phyloP scores from a whole-genome alignment of 2,888 invertebrate species.

The Platynereis dumerilii region DNA sequence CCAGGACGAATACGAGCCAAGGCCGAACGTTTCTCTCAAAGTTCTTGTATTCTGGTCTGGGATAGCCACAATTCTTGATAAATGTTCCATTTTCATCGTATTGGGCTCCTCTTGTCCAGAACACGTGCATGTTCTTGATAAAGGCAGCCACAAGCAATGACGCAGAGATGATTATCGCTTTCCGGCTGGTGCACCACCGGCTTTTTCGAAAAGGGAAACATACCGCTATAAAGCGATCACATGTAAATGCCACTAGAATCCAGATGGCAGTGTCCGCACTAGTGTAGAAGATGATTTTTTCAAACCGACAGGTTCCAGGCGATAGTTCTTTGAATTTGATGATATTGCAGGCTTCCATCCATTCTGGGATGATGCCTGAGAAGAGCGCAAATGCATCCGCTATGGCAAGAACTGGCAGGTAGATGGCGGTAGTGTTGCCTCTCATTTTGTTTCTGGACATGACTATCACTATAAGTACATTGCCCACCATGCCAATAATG shows the following conservation, averaged over 20 bases:
- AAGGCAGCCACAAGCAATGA: conserved; percentile 35
- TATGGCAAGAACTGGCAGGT: conserved; percentile 37
- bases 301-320: conserved; percentile 45
- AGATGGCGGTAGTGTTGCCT: conserved; percentile 36
- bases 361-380: conserved; percentile 40
- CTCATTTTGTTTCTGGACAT: conserved; percentile 35
- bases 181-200: conserved; percentile 41
- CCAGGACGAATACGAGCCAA: conserved; percentile 37
- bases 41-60: conserved; percentile 26
- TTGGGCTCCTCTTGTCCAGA: conserved; percentile 45
- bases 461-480: conserved; percentile 36
- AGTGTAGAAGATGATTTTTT: conserved; percentile 52
- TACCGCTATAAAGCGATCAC: conserved; percentile 55
- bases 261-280: conserved; percentile 52
- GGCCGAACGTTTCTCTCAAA: conserved; percentile 37
- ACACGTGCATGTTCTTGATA: conserved; percentile 50
- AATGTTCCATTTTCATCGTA: conserved; percentile 32
- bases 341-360: conserved; percentile 33
- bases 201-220: conserved; percentile 48
- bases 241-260: conserved; percentile 52
- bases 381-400: conserved; percentile 36
- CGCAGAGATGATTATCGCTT: conserved; percentile 40
- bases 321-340: conserved; percentile 30
- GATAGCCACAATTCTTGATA: conserved; percentile 30
- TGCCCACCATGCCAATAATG: conserved; percentile 36